Percentiles rank a stretch among this genome's conserved stretches.
Evolutionary conservation across 2,797 vertebrate genomes (phyloP).

Genomic region (Buceros bicornis): DNA sequence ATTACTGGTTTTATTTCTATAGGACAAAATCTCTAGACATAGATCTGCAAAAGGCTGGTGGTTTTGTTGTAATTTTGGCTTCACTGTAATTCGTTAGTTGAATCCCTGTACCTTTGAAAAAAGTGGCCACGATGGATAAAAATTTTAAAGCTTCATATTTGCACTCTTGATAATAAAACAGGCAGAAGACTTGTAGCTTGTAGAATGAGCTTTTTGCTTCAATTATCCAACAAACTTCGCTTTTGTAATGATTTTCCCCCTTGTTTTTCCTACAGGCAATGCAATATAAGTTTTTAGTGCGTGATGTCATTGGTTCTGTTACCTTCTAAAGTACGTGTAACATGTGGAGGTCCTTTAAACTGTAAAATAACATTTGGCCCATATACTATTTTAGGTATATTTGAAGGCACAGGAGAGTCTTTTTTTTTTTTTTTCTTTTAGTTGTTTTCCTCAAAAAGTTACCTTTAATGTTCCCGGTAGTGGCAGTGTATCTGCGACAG

Average conservation of each 20-base stretch:
- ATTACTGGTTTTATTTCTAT: background rate
- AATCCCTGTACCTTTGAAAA: background rate
- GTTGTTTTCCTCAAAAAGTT: background rate
- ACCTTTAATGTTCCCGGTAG: background rate
- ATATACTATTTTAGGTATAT: background rate
- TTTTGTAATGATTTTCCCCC: background rate
- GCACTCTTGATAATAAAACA: background rate
- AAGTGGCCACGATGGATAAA: background rate
- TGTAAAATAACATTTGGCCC: background rate
- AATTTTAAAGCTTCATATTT: background rate
- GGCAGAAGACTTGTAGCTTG: background rate
- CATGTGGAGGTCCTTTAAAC: background rate
- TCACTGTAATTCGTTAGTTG: background rate
- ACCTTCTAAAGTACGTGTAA: background rate
- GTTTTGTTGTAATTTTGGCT: background rate
- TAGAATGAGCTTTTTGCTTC: background rate
- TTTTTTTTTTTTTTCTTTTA: too few relatives aligned
- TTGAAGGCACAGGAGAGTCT: background rate
- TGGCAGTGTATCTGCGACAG: background rate
- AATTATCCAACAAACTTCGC: background rate
- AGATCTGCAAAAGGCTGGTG: background rate
- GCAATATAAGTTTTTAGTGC: background rate
- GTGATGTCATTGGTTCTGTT: background rate
- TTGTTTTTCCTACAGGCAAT: background rate
- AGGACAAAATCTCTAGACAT: background rate